phyloP scores from a whole-genome alignment of 1,140 invertebrate species.

The Lasaia peninsularis region DNA sequence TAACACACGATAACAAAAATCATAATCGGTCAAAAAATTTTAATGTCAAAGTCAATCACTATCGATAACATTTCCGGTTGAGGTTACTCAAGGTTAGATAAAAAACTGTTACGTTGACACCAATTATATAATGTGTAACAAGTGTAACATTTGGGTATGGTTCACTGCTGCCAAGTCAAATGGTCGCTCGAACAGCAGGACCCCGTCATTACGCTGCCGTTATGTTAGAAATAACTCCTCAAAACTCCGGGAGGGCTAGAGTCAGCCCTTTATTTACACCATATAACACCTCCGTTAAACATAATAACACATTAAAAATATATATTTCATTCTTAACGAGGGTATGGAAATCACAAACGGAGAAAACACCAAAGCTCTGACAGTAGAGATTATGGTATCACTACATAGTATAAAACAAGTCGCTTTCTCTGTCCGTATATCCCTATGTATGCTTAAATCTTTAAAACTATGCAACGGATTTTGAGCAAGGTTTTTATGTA shows the following conservation, averaged over 20 bases:
- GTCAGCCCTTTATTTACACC: neutral
- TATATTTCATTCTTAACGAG: neutral
- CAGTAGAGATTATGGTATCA: no score
- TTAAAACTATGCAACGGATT: no score
- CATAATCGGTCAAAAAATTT: neutral
- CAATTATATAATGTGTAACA: neutral
- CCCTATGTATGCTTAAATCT: no score
- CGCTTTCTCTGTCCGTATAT: no score
- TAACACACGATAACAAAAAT: neutral
- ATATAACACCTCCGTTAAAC: neutral
- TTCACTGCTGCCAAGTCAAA: neutral
- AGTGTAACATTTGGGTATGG: neutral
- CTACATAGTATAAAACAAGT: no score
- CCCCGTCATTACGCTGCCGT: neutral
- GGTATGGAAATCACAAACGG: slow-evolving; percentile 14
- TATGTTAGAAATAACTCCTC: neutral
- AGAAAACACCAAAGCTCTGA: no score
- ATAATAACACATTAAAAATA: neutral
- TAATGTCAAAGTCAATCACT: slow-evolving; percentile 12
- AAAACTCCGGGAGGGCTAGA: neutral
- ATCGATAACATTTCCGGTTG: neutral
- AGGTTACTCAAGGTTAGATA: neutral
- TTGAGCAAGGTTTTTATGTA: no score
- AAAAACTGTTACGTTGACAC: neutral
- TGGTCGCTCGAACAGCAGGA: neutral